Percentiles rank a stretch among this genome's conserved stretches.
These are phyloP conservation scores for Petrosia ficiformis DNA, from an alignment of 37 sponge, comb jelly and placozoan genomes.

Conservation along the genomic window DNA sequence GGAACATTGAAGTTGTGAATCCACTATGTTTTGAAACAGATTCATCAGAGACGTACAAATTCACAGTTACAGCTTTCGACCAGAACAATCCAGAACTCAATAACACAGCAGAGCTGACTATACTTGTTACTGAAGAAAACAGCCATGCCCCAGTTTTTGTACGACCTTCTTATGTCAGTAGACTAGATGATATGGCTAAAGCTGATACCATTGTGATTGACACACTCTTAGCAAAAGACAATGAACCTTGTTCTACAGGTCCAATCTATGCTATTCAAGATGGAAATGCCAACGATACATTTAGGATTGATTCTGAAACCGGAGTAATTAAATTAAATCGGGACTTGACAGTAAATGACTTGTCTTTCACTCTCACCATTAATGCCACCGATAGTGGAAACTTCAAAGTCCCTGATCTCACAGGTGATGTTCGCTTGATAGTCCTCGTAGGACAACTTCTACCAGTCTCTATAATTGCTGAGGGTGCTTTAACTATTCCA, in stretches of 20 bases:
- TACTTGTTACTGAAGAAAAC: slow-evolving; percentile 59
- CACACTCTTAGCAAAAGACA: slow-evolving; percentile 46
- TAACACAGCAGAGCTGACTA: slow-evolving; percentile 22
- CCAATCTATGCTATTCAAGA: slow-evolving; percentile 30
- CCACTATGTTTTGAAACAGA: slow-evolving; percentile 38
- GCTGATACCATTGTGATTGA: slow-evolving; percentile 37
- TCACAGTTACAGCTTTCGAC: slow-evolving; percentile 53
- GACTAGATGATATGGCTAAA: slow-evolving; percentile 28
- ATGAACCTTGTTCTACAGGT: slow-evolving; percentile 59
- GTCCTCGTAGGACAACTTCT: slow-evolving; percentile 61
- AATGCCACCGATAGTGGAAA: slow-evolving; percentile 62
- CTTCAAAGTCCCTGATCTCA: background rate
- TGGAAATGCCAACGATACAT: slow-evolving; percentile 48
- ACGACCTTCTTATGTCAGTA: slow-evolving; percentile 62
- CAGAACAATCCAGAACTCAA: background rate
- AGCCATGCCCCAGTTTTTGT: slow-evolving; percentile 54
- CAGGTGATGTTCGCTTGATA: slow-evolving; percentile 24
- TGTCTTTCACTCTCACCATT: slow-evolving; percentile 46
- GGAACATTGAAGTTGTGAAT: slow-evolving; percentile 21
- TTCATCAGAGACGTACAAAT: slow-evolving; percentile 12
- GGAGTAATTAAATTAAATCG: slow-evolving; percentile 48
- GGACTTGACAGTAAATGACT: slow-evolving; percentile 33
- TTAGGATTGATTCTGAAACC: slow-evolving; percentile 45
- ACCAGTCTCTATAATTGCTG: slow-evolving; percentile 42
- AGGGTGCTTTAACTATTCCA: slow-evolving; percentile 43